A percentile compares a stretch with the other conserved stretches of the same genome.
phyloP scores from a whole-genome alignment of 2,113 vertebrate species.

The Triplophysa rosa region DNA sequence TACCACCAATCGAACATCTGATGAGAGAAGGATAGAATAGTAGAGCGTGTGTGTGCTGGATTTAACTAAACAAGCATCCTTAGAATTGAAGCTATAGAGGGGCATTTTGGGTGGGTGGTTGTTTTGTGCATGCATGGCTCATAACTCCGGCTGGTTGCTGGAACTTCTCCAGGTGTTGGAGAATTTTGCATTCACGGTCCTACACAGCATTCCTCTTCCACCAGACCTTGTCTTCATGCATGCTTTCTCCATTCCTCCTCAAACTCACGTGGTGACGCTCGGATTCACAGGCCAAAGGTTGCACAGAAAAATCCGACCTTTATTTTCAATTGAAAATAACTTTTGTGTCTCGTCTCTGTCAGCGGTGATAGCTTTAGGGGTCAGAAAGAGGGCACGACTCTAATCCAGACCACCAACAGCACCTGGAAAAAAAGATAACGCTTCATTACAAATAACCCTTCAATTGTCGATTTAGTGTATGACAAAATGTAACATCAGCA shows the following conservation, averaged over 20 bases:
- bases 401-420: constrained; percentile 3
- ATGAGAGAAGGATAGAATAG: not conserved
- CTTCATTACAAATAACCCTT: constrained; percentile 11
- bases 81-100: constrained; percentile 52
- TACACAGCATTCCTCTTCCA: constrained; percentile 1
- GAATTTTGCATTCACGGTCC: constrained; percentile 19
- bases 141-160: constrained; percentile 55
- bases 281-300: constrained; percentile 37
- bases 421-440: constrained; percentile 22
- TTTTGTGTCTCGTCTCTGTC: constrained; percentile 33
- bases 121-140: constrained; percentile 49
- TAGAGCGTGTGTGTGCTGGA: constrained; percentile 14
- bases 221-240: not conserved
- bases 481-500: not conserved
- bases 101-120: constrained; percentile 48
- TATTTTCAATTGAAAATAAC: constrained; percentile 47
- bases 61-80: constrained; percentile 16
- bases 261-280: constrained; percentile 21
- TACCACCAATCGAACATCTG: constrained; percentile 1
- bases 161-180: constrained; percentile 53
- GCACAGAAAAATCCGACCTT: constrained; percentile 28
- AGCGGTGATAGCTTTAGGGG: constrained; percentile 34
- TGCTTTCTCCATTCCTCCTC: not conserved
- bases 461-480: not conserved
- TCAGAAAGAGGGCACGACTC: constrained; percentile 24